A percentile compares a stretch with the other conserved stretches of the same genome.
phyloP scores from a whole-genome alignment of 2,113 vertebrate genomes.

The Fregata magnificens region DNA sequence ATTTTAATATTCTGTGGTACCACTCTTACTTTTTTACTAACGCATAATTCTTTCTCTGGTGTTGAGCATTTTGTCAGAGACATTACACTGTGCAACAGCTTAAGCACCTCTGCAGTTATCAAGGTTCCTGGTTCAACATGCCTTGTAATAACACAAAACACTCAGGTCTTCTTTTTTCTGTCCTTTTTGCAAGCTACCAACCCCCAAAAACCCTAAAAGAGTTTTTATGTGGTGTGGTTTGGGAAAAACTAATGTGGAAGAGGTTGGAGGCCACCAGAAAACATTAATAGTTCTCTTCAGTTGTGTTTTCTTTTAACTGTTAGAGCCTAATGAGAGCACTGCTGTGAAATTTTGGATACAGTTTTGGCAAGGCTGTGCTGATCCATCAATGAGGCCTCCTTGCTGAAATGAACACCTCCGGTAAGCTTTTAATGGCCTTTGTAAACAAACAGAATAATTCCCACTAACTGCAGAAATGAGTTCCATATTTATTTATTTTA shows the following conservation, averaged over 20 bases:
- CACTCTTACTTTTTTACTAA: background rate
- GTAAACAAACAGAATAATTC: constrained; percentile 69
- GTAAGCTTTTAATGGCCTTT: constrained; percentile 58
- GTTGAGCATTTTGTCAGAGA: background rate
- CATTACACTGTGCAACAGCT: background rate
- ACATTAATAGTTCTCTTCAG: constrained; percentile 55
- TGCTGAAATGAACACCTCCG: constrained; percentile 68
- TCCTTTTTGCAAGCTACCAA: background rate
- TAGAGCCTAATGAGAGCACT: constrained; percentile 59
- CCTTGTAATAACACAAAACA: background rate
- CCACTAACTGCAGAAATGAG: constrained; percentile 63
- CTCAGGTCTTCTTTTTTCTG: background rate
- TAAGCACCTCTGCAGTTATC: background rate
- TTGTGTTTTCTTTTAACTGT: constrained; percentile 58
- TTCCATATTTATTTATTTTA: constrained; percentile 71
- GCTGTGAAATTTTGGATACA: constrained; percentile 66
- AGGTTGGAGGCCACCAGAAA: constrained; percentile 39
- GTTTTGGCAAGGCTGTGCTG: constrained; percentile 29
- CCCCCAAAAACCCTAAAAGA: background rate
- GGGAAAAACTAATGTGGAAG: constrained; percentile 39
- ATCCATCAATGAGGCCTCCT: constrained; percentile 51
- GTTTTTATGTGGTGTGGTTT: constrained; percentile 32
- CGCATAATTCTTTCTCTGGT: background rate
- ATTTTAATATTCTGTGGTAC: background rate
- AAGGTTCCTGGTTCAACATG: background rate